These are phyloP conservation scores for Clarias pachynema DNA, from an alignment of 2,797 vertebrate species.

Conservation along the genomic window DNA sequence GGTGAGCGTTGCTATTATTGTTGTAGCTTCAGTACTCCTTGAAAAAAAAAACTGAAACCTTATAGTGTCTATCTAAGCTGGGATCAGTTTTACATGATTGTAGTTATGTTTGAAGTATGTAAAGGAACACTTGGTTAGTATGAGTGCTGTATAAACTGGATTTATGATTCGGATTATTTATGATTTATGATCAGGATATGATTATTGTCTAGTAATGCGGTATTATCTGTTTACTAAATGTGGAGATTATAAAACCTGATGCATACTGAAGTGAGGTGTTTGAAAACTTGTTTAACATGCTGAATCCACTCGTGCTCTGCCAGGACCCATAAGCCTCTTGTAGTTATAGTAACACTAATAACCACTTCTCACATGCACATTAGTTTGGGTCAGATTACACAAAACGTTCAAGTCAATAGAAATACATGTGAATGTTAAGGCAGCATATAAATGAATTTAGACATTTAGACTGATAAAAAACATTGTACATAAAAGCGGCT, in stretches of 20 bases:
- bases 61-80: neutral
- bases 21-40: neutral
- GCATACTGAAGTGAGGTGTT: neutral
- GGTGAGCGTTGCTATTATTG: neutral
- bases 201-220: neutral
- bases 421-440: neutral
- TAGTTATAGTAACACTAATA: slow-evolving; percentile 12
- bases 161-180: neutral
- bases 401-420: neutral
- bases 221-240: neutral
- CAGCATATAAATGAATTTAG: neutral
- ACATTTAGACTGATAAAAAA: neutral
- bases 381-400: neutral
- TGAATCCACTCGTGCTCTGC: neutral
- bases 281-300: slow-evolving; percentile 10
- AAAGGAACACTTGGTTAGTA: neutral
- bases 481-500: neutral
- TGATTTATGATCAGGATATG: neutral
- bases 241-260: neutral
- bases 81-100: neutral
- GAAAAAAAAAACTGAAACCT: neutral
- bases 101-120: neutral
- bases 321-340: neutral
- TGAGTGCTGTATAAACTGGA: neutral
- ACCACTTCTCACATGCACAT: slow-evolving; percentile 6